These are phyloP conservation scores for Calliopsis andreniformis DNA, from an alignment of 1,140 invertebrate genomes.

Conservation along the genomic window DNA sequence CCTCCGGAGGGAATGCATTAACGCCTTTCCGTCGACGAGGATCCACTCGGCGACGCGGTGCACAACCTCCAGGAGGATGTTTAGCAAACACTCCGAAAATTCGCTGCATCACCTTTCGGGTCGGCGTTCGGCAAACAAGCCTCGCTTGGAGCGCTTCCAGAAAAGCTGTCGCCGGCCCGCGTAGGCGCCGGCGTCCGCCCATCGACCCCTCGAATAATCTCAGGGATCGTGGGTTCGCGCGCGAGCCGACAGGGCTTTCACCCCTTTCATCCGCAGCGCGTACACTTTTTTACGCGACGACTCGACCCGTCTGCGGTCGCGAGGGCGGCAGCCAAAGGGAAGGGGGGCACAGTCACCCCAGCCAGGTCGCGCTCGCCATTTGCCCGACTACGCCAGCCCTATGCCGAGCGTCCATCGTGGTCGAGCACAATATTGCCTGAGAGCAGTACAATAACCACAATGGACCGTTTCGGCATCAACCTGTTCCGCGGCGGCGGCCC, in stretches of 20 bases:
- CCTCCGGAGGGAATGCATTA: slow-evolving; percentile 52
- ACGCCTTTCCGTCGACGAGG: slow-evolving; percentile 44
- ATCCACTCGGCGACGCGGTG: slow-evolving; percentile 45
- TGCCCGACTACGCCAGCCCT: not conserved
- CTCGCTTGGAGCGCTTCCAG: slow-evolving; percentile 59
- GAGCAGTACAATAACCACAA: slow-evolving; percentile 46
- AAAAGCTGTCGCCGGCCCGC: slow-evolving; percentile 49
- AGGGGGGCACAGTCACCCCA: not conserved
- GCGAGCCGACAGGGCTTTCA: too few relatives aligned
- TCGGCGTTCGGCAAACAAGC: slow-evolving; percentile 61
- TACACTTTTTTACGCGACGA: not conserved
- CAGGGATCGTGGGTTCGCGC: not conserved
- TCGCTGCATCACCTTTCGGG: slow-evolving; percentile 67
- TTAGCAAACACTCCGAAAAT: slow-evolving; percentile 69
- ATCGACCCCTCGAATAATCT: slow-evolving; percentile 13
- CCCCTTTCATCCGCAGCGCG: not conserved
- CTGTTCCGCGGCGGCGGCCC: slow-evolving; percentile 31
- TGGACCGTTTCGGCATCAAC: slow-evolving; percentile 36
- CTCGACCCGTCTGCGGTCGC: slow-evolving; percentile 13
- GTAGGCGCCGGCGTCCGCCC: slow-evolving; percentile 42
- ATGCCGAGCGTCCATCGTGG: not conserved
- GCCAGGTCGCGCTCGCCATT: not conserved
- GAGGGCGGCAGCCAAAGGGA: not conserved
- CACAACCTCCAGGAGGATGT: slow-evolving; percentile 53
- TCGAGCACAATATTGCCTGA: slow-evolving; percentile 36